phyloP scores from a whole-genome alignment of 2,113 vertebrate species.

The Natator depressus region DNA sequence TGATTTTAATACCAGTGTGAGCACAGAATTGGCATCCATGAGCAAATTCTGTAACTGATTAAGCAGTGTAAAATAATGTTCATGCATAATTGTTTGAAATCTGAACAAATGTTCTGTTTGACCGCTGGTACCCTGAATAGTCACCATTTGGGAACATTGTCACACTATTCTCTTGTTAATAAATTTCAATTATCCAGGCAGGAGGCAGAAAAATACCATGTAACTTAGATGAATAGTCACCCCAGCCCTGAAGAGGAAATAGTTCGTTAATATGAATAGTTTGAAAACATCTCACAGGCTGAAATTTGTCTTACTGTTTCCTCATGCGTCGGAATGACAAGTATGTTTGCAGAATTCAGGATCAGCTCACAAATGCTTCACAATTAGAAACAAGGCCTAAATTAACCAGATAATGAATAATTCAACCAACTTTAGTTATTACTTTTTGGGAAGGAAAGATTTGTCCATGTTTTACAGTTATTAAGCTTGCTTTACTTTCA shows the following conservation, averaged over 20 bases:
- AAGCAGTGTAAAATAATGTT: background rate
- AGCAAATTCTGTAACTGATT: background rate
- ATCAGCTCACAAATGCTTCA: background rate
- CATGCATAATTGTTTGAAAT: background rate
- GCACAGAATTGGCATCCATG: background rate
- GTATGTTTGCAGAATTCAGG: background rate
- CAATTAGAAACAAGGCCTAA: background rate
- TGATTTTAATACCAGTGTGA: background rate
- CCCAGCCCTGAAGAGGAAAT: background rate
- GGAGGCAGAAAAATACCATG: fast-evolving
- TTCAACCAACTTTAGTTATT: background rate
- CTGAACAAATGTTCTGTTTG: background rate
- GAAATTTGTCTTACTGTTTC: background rate
- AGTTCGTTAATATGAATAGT: background rate
- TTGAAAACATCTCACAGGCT: background rate
- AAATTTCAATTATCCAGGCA: background rate
- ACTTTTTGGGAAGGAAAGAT: background rate
- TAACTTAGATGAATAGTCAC: background rate
- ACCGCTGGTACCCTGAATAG: background rate
- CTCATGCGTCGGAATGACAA: background rate
- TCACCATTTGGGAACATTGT: background rate
- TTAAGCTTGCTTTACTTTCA: background rate
- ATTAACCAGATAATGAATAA: background rate
- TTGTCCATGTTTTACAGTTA: background rate
- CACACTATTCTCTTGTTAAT: background rate